A percentile compares a stretch with the other conserved stretches of the same genome.
phyloP scores from a whole-genome alignment of 1,140 invertebrate genomes.

The Anagrus nilaparvatae region DNA sequence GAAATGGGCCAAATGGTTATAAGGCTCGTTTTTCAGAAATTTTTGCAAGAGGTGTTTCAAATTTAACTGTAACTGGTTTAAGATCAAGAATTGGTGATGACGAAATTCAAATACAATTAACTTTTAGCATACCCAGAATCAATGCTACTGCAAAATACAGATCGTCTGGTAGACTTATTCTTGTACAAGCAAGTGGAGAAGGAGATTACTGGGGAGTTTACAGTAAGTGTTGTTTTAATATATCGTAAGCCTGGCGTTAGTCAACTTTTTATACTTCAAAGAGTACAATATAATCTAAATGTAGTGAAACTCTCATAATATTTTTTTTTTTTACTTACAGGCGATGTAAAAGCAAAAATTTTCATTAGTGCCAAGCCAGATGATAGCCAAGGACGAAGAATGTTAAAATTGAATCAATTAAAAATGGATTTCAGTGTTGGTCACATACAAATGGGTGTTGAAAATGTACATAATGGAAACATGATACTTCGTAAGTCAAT shows the following conservation, averaged over 20 bases:
- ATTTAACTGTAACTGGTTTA: slow-evolving; percentile 62
- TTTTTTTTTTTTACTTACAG: slow-evolving; percentile 37
- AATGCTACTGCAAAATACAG: slow-evolving; percentile 62
- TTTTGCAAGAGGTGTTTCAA: slow-evolving; percentile 65
- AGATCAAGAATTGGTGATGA: slow-evolving; percentile 46
- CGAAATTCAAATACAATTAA: slow-evolving; percentile 67
- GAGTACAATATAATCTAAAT: not conserved
- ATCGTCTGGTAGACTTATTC: slow-evolving; percentile 64
- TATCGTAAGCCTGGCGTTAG: not conserved
- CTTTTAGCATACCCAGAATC: slow-evolving; percentile 65
- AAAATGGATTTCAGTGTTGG: slow-evolving; percentile 74
- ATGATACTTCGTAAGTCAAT: slow-evolving; percentile 60
- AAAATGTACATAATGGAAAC: slow-evolving; percentile 69
- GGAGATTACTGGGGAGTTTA: slow-evolving; percentile 83
- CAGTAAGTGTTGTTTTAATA: slow-evolving; percentile 42
- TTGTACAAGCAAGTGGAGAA: slow-evolving; percentile 67
- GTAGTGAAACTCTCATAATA: not conserved
- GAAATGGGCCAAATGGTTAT: slow-evolving; percentile 66
- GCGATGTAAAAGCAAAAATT: slow-evolving; percentile 70
- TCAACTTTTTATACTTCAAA: not conserved
- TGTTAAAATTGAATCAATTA: slow-evolving; percentile 57
- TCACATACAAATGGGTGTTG: slow-evolving; percentile 71
- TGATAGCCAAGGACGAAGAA: slow-evolving; percentile 47
- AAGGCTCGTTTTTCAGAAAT: slow-evolving; percentile 66
- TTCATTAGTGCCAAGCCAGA: slow-evolving; percentile 63